Evolutionary conservation across 1,140 invertebrate genomes (phyloP).

Genomic region (Gonatopus flavifemur): DNA sequence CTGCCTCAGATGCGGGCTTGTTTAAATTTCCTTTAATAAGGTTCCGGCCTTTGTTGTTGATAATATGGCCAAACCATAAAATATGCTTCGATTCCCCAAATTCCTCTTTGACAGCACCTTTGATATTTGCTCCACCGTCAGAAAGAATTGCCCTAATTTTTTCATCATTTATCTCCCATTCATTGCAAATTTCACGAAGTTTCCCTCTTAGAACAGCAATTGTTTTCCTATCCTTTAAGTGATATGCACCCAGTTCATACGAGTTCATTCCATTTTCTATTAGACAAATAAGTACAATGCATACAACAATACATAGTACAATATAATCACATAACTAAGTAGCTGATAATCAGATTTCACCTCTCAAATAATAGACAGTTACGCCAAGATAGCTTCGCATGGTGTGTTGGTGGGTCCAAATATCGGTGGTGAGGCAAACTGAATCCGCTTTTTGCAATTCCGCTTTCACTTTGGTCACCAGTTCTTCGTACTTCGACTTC

Average conservation of each 20-base stretch:
- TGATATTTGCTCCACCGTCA: slow-evolving; percentile 9
- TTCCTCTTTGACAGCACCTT: slow-evolving; percentile 5
- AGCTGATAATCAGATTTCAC: neutral
- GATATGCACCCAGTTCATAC: neutral
- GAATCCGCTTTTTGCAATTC: neutral
- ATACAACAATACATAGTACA: neutral
- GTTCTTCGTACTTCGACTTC: neutral
- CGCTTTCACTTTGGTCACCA: neutral
- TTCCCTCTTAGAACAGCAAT: neutral
- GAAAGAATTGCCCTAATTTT: slow-evolving; percentile 1
- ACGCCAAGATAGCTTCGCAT: slow-evolving; percentile 5
- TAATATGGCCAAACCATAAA: slow-evolving; percentile 2
- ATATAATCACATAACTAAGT: too few species aligned
- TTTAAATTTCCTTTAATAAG: neutral
- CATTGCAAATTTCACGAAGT: neutral
- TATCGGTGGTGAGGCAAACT: neutral
- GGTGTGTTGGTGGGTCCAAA: slow-evolving; percentile 1
- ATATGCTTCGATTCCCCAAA: slow-evolving; percentile 12
- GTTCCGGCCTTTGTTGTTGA: slow-evolving; percentile 1
- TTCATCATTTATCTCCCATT: neutral
- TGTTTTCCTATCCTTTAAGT: slow-evolving; percentile 5
- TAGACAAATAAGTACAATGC: neutral
- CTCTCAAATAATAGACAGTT: slow-evolving; percentile 5
- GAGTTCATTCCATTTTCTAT: neutral
- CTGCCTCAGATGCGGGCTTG: neutral